Evolutionary conservation across 2,113 vertebrate species (phyloP), one percentile per base, ranked within the genome.

Genomic region (Aspidoscelis tigris): DNA sequence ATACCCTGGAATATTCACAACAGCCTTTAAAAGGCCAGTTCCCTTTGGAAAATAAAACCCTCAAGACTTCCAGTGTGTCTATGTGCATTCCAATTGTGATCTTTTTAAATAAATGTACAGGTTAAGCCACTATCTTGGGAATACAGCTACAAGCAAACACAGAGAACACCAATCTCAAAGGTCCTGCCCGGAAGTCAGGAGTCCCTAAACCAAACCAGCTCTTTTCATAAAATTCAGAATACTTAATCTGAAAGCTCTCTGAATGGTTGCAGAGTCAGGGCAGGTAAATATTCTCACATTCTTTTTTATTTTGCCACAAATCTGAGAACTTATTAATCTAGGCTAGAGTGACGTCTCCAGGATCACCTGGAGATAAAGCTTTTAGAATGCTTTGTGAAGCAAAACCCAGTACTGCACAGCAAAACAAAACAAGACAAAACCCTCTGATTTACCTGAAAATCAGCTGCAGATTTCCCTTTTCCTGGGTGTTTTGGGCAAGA

Each of bases 11-110:
- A 65, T 64, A 64, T 84, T 79, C n/a, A 65, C 61, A 58, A 7
- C 53, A 78, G 21, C 43, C 55, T 65, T 79, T 79, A 73, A 84
- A 84, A 84, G n/a, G 55, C 69, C 74, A 83, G 20, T 41, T 76
- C 69, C 26, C 70, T 79, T 73, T 65, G 20, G 43, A 84, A 39
- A 26, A 8, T 24, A 33, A 84, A 64, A 84, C 68, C 76, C 43
- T 50, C 21, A 41, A 78, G 26, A 14, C 11, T 84, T 18, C 76
- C 65, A n/a, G 61, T 33, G 39, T 43, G n/a, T 77, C 64, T 77
- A 20, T 77, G 69, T 16, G 26, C 65, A 84, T 53, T 84, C 33
- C 77, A 33, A 18, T 39, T 78, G 64, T 64, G 26, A 33, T 71
- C 47, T 78, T 39, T 61, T 68, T 68, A 74, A 74, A 61, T 21